Conservation (phyloP, 2,888 invertebrate genomes). For the Villa cingulata region DNA sequence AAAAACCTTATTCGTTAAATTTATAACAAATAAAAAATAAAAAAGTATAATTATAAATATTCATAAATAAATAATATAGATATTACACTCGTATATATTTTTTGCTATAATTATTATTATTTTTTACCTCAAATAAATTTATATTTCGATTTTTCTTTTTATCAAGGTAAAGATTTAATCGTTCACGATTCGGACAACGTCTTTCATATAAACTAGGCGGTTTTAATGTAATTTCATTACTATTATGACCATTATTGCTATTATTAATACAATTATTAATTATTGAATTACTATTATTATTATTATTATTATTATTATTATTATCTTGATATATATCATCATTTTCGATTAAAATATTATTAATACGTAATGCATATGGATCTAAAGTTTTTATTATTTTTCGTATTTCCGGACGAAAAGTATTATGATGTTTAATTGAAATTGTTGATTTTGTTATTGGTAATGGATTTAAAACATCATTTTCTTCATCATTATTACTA, state of each 20-base stretch:
- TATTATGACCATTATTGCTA: too few species aligned
- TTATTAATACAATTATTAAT: too few species aligned
- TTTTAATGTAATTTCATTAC: too few species aligned
- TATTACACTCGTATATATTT: too few species aligned
- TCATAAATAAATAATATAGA: too few species aligned
- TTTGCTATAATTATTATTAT: too few species aligned
- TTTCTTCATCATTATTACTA: conserved; percentile 30
- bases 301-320: neutral
- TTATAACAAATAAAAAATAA: too few species aligned
- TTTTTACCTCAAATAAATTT: conserved; percentile 3
- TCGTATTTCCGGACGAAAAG: conserved; percentile 26
- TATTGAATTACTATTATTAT: neutral
- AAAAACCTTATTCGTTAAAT: too few species aligned
- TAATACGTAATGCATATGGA: conserved; percentile 24
- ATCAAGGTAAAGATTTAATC: conserved; percentile 4
- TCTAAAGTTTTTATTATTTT: conserved; percentile 29
- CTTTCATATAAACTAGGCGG: conserved; percentile 12
- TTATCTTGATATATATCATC: conserved; percentile 15
- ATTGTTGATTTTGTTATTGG: conserved; percentile 14
- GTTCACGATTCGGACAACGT: conserved; percentile 7
- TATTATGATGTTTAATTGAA: conserved; percentile 14
- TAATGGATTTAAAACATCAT: conserved; percentile 35
- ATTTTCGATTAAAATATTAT: conserved; percentile 23
- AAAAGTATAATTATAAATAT: too few species aligned
- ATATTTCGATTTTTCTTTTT: neutral